These are phyloP conservation scores for Ditylenchus dipsaci DNA, from an alignment of 1,140 invertebrate species.

Conservation along the genomic window DNA sequence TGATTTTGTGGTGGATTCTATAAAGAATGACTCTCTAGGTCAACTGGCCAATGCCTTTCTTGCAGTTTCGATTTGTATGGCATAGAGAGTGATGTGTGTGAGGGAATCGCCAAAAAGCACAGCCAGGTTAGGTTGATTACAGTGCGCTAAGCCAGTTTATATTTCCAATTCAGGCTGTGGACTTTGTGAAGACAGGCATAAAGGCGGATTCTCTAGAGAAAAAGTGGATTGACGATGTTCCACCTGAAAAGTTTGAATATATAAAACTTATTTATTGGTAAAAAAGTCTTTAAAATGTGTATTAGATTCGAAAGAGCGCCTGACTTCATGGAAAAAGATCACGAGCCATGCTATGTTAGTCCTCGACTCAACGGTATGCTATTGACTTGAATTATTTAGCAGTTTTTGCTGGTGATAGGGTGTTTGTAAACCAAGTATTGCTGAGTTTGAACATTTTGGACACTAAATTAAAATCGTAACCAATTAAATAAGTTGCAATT, in stretches of 20 bases:
- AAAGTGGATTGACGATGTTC: conserved; percentile 16
- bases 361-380: conserved; percentile 24
- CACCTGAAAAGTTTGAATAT: no score
- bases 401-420: no score
- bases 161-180: no score
- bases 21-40: conserved; percentile 55
- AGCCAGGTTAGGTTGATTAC: no score
- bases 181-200: conserved; percentile 54
- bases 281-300: no score
- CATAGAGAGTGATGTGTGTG: conserved; percentile 41
- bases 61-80: conserved; percentile 50
- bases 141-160: no score
- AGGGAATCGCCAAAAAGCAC: conserved; percentile 45
- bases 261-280: no score
- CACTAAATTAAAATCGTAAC: no score
- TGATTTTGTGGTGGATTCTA: conserved; percentile 53
- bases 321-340: conserved; percentile 51
- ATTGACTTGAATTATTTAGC: no score
- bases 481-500: no score
- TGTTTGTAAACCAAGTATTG: no score
- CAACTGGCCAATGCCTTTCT: conserved; percentile 51
- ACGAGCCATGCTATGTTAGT: conserved; percentile 1
- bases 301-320: conserved; percentile 45
- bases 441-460: no score
- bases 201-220: conserved; percentile 15